A percentile compares a stretch with the other conserved stretches of the same genome.
Evolutionary conservation across 2,797 vertebrate species (phyloP).

Genomic region (Mormyrus hasselquistii): DNA sequence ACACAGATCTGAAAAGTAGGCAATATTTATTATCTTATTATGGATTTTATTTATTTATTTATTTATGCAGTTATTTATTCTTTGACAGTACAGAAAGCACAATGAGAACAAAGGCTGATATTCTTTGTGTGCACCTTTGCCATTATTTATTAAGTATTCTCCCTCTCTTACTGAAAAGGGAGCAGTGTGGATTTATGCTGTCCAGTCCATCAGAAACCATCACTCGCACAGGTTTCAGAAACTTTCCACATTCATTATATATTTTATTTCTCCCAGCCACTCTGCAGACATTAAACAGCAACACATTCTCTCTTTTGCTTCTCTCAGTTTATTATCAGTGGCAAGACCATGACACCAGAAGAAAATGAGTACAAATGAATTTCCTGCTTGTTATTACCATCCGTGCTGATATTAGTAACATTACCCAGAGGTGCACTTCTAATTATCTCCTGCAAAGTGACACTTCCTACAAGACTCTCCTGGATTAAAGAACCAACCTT

Average conservation of each 20-base stretch:
- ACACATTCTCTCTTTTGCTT: constrained; percentile 16
- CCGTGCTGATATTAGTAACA: constrained; percentile 35
- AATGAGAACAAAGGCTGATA: not conserved
- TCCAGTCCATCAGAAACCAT: not conserved
- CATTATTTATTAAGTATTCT: not conserved
- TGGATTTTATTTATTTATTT: not conserved
- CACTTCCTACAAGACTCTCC: constrained; percentile 37
- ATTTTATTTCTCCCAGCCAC: not conserved
- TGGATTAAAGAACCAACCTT: constrained; percentile 39
- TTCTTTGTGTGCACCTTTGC: not conserved
- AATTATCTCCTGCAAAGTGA: constrained; percentile 42
- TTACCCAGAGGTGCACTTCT: constrained; percentile 35
- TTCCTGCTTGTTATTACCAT: constrained; percentile 35
- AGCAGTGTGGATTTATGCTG: not conserved
- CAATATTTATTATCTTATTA: not conserved
- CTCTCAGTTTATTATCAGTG: constrained; percentile 21
- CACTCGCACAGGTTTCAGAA: not conserved
- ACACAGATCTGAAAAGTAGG: not conserved
- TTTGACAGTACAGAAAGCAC: not conserved
- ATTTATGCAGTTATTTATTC: constrained; percentile 10
- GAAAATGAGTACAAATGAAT: constrained; percentile 32
- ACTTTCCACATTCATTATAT: constrained; percentile 8
- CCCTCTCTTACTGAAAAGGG: not conserved
- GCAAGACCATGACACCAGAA: constrained; percentile 7
- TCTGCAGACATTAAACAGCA: constrained; percentile 13